Percentiles rank a stretch among this genome's conserved stretches.
Evolutionary conservation across 2,797 vertebrate species (phyloP).

Genomic region (Thripadectes ignobilis): DNA sequence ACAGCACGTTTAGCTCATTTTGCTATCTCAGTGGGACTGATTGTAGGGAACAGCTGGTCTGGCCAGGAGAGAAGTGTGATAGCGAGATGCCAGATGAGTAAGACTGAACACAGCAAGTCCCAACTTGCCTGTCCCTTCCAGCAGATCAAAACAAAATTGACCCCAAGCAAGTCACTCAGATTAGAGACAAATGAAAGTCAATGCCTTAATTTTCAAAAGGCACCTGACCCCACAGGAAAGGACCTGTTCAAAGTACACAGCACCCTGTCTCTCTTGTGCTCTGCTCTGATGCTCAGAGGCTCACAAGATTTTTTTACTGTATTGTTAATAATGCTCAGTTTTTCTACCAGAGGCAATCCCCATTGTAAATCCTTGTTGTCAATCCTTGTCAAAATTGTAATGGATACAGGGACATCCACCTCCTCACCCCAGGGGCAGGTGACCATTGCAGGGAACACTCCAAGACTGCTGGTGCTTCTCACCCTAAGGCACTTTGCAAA

Average conservation of each 20-base stretch:
- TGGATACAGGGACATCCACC: neutral
- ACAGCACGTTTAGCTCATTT: neutral
- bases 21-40: constrained; percentile 38
- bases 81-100: constrained; percentile 18
- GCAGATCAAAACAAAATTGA: neutral
- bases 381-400: neutral
- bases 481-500: neutral
- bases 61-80: neutral
- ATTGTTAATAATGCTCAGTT: neutral
- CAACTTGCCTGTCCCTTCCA: neutral
- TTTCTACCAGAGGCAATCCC: neutral
- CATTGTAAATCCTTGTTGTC: neutral
- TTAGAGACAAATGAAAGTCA: neutral
- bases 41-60: constrained; percentile 43
- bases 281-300: neutral
- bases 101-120: neutral
- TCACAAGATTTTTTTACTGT: neutral
- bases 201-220: neutral
- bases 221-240: neutral
- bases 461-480: neutral
- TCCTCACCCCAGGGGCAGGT: neutral
- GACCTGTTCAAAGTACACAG: neutral
- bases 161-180: neutral
- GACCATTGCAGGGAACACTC: neutral
- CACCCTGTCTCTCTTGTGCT: neutral